Evolutionary conservation across 1,140 invertebrate genomes (phyloP).

Genomic region (Psilanteris sp.): DNA sequence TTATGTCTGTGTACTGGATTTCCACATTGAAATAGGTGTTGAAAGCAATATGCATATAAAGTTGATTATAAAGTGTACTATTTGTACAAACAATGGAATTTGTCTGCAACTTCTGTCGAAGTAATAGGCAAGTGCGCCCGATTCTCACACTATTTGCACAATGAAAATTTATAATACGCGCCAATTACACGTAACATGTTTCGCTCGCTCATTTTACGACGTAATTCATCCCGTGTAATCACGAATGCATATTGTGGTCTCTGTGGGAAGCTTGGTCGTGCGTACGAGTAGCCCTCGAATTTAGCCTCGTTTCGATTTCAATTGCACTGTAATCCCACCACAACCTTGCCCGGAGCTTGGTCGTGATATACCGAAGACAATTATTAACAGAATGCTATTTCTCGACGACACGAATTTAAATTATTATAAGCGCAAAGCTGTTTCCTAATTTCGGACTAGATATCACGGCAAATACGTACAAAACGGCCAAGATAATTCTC

Average conservation of each 20-base stretch:
- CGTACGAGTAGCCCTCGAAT: slow-evolving; percentile 69
- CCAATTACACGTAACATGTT: slow-evolving; percentile 74
- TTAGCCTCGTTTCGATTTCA: slow-evolving; percentile 73
- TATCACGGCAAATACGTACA: too few relatives aligned
- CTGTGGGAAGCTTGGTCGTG: slow-evolving; percentile 65
- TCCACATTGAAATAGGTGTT: too few relatives aligned
- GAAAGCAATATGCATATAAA: too few relatives aligned
- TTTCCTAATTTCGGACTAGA: too few relatives aligned
- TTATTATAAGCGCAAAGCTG: too few relatives aligned
- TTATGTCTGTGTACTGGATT: too few relatives aligned
- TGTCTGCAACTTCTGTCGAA: slow-evolving; percentile 24
- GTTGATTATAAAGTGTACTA: not conserved
- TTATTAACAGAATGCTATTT: slow-evolving; percentile 54
- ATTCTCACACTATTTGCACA: slow-evolving; percentile 69
- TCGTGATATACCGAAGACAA: slow-evolving; percentile 49
- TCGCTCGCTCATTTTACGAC: slow-evolving; percentile 72
- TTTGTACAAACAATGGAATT: slow-evolving; percentile 38
- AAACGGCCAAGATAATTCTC: too few relatives aligned
- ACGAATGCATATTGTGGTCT: slow-evolving; percentile 75
- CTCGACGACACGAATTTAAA: too few relatives aligned
- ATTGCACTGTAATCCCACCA: slow-evolving; percentile 68
- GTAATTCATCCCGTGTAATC: slow-evolving; percentile 75
- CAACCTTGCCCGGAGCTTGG: slow-evolving; percentile 22
- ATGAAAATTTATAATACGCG: slow-evolving; percentile 76
- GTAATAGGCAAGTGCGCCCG: slow-evolving; percentile 31